Percentiles rank a stretch among this genome's conserved stretches.
phyloP scores from a whole-genome alignment of 1,140 invertebrate genomes.

The Physella acuta region DNA sequence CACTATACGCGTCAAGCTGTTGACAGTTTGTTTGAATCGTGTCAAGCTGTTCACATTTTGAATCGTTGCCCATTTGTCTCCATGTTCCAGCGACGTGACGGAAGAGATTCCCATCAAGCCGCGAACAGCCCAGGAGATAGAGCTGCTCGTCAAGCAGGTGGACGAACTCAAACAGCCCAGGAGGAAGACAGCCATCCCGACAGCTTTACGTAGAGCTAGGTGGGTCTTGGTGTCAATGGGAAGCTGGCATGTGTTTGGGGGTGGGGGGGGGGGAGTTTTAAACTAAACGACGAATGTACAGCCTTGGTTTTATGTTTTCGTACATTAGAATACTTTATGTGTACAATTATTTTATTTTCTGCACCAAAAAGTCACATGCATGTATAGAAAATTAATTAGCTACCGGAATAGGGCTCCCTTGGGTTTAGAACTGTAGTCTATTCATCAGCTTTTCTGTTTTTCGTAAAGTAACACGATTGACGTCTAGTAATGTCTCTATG shows the following conservation, averaged over 20 bases:
- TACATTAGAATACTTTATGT: no score
- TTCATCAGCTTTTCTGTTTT: background rate
- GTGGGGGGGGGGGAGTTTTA: background rate
- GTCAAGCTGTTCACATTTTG: no score
- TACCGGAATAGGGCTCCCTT: background rate
- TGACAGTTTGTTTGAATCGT: no score
- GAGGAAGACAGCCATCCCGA: conserved; percentile 4
- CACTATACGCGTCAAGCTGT: no score
- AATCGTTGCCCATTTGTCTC: no score
- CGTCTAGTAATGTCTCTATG: no score
- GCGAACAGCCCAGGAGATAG: background rate
- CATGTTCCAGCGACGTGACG: background rate
- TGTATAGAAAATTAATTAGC: no score
- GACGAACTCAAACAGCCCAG: conserved; percentile 5
- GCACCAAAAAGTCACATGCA: no score
- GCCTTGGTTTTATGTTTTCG: no score
- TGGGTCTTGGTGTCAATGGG: background rate
- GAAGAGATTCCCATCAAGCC: conserved; percentile 9
- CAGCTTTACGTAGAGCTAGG: conserved; percentile 15
- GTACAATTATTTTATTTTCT: no score
- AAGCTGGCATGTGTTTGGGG: background rate
- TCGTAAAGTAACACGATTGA: background rate
- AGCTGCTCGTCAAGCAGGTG: conserved; percentile 1
- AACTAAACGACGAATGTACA: background rate
- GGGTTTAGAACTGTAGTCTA: background rate